These are phyloP conservation scores for Caenorhabditis angaria DNA, from an alignment of 2,888 invertebrate genomes.

Conservation along the genomic window DNA sequence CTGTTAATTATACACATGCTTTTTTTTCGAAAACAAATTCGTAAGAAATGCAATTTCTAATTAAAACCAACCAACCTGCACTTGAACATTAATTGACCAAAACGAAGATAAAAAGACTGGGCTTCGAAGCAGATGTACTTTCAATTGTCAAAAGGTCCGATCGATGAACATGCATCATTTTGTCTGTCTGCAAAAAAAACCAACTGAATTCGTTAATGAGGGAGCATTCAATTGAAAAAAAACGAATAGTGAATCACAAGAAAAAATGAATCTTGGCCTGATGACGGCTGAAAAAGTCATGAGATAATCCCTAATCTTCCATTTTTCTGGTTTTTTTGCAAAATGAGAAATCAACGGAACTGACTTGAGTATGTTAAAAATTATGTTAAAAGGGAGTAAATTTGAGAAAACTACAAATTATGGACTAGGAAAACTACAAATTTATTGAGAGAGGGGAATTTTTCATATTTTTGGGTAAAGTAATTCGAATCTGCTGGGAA, in stretches of 20 bases:
- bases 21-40: not conserved
- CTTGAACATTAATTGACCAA: slow-evolving; percentile 55
- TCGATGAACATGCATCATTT: slow-evolving; percentile 27
- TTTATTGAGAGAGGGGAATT: not conserved
- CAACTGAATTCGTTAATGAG: slow-evolving; percentile 10
- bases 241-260: not conserved
- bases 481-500: too few species aligned
- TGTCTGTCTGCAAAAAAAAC: slow-evolving; percentile 1
- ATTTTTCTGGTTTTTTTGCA: not conserved
- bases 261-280: not conserved
- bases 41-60: not conserved
- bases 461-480: too few species aligned
- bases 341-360: too few species aligned
- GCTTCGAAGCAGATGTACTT: slow-evolving; percentile 51
- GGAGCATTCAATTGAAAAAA: slow-evolving; percentile 17
- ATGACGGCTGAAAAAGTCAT: slow-evolving; percentile 7
- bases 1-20: too few species aligned
- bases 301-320: slow-evolving; percentile 5
- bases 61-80: slow-evolving; percentile 27
- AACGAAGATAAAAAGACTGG: slow-evolving; percentile 54
- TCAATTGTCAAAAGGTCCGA: slow-evolving; percentile 47
- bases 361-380: too few species aligned
- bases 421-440: not conserved
- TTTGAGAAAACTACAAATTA: not conserved
- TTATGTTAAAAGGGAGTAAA: not conserved